Evolutionary conservation across 2,113 vertebrate species (phyloP).

Genomic region (Myiozetetes cayanensis): DNA sequence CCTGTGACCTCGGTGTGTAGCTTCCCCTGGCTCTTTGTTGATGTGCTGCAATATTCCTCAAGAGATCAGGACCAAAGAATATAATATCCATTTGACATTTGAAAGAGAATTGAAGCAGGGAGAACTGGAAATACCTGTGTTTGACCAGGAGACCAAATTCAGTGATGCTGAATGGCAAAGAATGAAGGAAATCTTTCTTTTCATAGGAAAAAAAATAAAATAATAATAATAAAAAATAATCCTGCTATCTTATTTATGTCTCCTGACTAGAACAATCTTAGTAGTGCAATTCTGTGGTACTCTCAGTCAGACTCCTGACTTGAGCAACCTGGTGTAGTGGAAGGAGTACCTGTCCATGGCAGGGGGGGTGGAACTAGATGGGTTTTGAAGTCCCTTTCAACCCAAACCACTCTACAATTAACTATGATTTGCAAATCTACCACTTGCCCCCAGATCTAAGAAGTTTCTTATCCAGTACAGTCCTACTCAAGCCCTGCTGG

Average conservation of each 20-base stretch:
- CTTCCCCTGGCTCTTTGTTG: not conserved
- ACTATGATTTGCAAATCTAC: not conserved
- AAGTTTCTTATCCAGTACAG: not conserved
- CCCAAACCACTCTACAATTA: not conserved
- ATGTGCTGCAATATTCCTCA: not conserved
- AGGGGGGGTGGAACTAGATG: not conserved
- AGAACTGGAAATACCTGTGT: not conserved
- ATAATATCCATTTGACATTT: not conserved
- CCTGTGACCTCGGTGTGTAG: not conserved
- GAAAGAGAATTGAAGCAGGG: not conserved
- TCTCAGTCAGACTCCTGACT: not conserved
- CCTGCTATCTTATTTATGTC: not conserved
- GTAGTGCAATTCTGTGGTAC: accelerated
- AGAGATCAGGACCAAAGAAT: not conserved
- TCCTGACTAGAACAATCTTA: not conserved
- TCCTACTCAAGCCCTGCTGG: not conserved
- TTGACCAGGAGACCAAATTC: not conserved
- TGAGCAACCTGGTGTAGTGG: not conserved
- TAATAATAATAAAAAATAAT: not conserved
- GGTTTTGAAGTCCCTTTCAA: not conserved
- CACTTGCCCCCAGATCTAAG: not conserved
- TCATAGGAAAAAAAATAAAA: accelerated
- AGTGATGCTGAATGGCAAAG: not conserved
- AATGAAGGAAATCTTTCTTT: not conserved
- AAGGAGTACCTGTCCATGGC: not conserved